Base-by-base conservation (phyloP, 2,797 vertebrate species). In the Pristis pectinata region DNA sequence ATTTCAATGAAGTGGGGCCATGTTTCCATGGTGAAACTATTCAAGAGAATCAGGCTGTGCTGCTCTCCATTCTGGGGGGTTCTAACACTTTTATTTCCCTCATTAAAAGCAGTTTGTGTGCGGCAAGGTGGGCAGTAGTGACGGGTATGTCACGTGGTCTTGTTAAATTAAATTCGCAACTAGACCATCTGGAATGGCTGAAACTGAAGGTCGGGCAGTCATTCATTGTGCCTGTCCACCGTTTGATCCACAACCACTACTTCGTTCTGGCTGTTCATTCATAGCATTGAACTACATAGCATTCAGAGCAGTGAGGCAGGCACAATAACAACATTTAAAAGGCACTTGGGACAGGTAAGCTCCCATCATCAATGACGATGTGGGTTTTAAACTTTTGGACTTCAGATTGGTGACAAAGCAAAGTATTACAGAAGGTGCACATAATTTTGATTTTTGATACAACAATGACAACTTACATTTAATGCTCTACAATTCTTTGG, bases 11-110 rank as follows among this genome's bases (percentile, higher is more conserved):
- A 67, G n/a, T 67, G 19, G n/a, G 87, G 7, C 87, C 22, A 87
- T 59, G 83, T 87, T 87, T 85, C 83, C 53, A 67, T 91, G 64
- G 87, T 41, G 59, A 91, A 91, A 67, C 87, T 91, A 41, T 91
- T 41, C 19, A 67, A 87, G 87, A 67, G 87, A 91, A 91, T 41
- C 59, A 0, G 59, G 87, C 87, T 37, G 34, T 19, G n/a, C 17
- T 37, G 34, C 59, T 22, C 9, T 41, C 59, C n/a, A 72, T 72
- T 30, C 70, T 72, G 2, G 7, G 87, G 19, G 30, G 0, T n/a
- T 64, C 64, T 24, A 91, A 37, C n/a, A 22, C 37, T 19, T 41
- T 61, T 89, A 19, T 53, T 15, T 89, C 89, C 61, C 37, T 67
- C 24, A n/a, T 67, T 37, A 67, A 41, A 41, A 37, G 87, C 1